These are phyloP conservation scores for Sebastiscus tertius DNA, from an alignment of 2,797 vertebrate species.

Conservation along the genomic window DNA sequence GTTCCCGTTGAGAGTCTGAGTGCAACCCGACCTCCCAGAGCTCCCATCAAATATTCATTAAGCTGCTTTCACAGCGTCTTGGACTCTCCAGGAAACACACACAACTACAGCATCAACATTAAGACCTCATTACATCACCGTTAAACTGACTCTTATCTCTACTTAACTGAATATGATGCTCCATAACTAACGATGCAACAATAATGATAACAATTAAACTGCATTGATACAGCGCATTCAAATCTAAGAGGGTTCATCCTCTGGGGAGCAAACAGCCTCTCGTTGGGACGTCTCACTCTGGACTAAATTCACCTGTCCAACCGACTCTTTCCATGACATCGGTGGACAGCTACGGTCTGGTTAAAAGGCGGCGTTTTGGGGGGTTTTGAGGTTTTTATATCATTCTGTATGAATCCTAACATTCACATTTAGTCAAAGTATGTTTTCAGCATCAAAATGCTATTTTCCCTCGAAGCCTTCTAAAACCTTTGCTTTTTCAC, in stretches of 20 bases:
- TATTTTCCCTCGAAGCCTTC: too few relatives aligned
- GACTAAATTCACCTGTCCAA: not conserved
- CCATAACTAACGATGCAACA: constrained; percentile 6
- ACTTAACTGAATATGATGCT: not conserved
- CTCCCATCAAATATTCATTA: constrained; percentile 60
- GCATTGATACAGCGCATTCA: not conserved
- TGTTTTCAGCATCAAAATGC: too few relatives aligned
- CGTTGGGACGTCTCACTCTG: not conserved
- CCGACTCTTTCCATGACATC: too few relatives aligned
- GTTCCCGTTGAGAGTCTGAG: not conserved
- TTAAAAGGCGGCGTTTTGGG: too few relatives aligned
- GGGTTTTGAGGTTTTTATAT: too few relatives aligned
- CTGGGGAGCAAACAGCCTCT: not conserved
- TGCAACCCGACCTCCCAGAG: constrained; percentile 46
- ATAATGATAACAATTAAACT: not conserved
- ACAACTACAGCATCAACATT: not conserved
- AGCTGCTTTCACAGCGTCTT: constrained; percentile 50
- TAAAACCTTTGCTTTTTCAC: too few relatives aligned
- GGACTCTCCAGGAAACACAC: constrained; percentile 34
- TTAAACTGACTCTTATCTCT: not conserved
- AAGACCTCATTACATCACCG: constrained; percentile 6
- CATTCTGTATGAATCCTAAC: too few relatives aligned
- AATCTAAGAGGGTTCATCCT: not conserved
- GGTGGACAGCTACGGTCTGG: too few relatives aligned
- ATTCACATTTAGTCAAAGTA: too few relatives aligned